Evolutionary conservation across 2,888 invertebrate species (phyloP), one percentile per base, ranked within the genome.

Genomic region (Teleiodes luculella): DNA sequence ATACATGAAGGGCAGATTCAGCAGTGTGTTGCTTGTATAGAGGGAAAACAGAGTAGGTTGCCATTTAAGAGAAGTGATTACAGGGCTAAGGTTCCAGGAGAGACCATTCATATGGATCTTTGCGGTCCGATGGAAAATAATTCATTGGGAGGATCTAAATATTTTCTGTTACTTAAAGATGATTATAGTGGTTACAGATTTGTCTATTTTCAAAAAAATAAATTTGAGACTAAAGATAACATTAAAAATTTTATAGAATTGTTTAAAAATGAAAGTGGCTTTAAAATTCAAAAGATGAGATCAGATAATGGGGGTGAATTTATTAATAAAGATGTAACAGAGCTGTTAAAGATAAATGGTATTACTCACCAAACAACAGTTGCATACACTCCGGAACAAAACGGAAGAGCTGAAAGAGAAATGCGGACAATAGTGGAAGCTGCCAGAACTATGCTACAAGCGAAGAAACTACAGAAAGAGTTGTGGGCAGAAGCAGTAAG

Each of bases 121-220:
- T 16, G 57, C n/a, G 57, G 57, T 1, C 59, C 59, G 1, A 37
- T 57, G 35, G 56, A 60, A 14, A 41, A 37, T 10, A n/a, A 5
- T 4, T 59, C 61, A 8, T 6, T 61, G 0, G 58, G 62, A 8
- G 62, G 57, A 3, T 57, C 58, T 13, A 58, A 45, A 14, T 64
- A 55, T 43, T 60, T 53, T 14, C 48, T 59, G 0, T 2, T 60
- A 6, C 7, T 63, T 0, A 63, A 59, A 28, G 59, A 63, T 51
- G 62, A 63, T 11, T 60, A 13, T 16, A 49, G 56, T 0, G 57
- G 52, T 0, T 63, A 39, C 37, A 58, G 59, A 35, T 36, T 7
- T 3, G 61, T 59, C 0, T 62, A 57, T 28, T 60, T 61, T 35
- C 5, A 57, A 0, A 54, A 58, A 54, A 30, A 31, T 3, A 63